These are phyloP conservation scores for Nephila pilipes DNA, from an alignment of 1,140 invertebrate genomes.

Conservation along the genomic window DNA sequence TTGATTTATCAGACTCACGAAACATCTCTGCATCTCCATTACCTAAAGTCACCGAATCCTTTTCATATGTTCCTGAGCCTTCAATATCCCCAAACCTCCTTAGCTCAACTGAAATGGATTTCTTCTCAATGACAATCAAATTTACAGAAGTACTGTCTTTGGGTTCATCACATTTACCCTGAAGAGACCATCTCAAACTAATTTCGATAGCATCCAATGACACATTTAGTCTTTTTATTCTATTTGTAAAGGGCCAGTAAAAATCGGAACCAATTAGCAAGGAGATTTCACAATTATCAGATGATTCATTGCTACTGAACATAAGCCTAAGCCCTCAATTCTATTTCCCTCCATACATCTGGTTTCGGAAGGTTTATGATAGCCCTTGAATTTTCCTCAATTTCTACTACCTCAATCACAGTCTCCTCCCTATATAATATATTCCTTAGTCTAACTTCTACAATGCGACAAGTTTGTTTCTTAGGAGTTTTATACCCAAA, in stretches of 20 bases:
- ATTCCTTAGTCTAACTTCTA: neutral
- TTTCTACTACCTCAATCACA: neutral
- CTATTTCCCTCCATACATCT: neutral
- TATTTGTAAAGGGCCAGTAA: neutral
- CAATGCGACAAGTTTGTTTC: neutral
- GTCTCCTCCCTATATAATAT: neutral
- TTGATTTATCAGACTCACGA: no score
- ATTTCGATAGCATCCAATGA: neutral
- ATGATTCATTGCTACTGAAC: neutral
- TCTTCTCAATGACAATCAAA: neutral
- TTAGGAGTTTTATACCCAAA: neutral
- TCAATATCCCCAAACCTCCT: no score
- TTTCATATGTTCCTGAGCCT: no score
- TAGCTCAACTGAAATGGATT: no score
- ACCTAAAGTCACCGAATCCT: no score
- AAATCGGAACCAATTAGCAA: neutral
- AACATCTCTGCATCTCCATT: no score
- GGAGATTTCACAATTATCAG: neutral
- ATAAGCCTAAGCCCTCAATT: no score
- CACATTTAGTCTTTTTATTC: neutral
- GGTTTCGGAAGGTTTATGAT: neutral
- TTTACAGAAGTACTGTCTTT: neutral
- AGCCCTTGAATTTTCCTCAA: neutral
- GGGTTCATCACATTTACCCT: neutral
- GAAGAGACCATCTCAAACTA: neutral